These are phyloP conservation scores for Phaethon lepturus DNA, from an alignment of 2,113 vertebrate genomes.

Conservation along the genomic window DNA sequence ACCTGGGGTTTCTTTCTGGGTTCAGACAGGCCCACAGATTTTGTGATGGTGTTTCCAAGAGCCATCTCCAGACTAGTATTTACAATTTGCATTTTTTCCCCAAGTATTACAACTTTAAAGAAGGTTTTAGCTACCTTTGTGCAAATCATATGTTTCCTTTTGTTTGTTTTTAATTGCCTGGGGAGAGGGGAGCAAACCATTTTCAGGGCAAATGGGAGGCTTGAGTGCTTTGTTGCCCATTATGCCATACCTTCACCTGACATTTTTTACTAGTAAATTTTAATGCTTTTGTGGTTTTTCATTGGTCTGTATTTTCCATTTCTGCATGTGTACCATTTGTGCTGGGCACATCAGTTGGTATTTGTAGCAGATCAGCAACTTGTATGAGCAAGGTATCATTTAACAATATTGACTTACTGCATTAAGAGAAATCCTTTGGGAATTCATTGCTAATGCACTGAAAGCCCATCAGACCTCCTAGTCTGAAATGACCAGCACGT, in stretches of 20 bases:
- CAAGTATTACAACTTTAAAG: background rate
- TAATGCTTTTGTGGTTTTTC: background rate
- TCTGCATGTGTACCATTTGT: background rate
- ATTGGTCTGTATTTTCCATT: background rate
- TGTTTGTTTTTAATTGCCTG: background rate
- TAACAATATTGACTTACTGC: background rate
- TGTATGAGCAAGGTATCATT: background rate
- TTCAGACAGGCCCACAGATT: background rate
- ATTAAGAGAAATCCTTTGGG: background rate
- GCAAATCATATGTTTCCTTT: background rate
- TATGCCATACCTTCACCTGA: background rate
- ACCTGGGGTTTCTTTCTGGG: background rate
- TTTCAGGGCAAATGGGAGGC: background rate
- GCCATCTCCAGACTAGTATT: background rate
- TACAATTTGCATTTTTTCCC: accelerated
- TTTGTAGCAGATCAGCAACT: background rate
- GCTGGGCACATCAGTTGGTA: background rate
- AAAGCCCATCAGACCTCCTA: background rate
- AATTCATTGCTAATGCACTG: background rate
- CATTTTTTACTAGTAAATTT: background rate
- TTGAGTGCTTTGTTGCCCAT: background rate
- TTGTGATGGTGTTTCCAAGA: background rate
- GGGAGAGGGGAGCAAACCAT: background rate
- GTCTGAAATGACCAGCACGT: background rate
- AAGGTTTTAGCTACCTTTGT: background rate